phyloP scores from a whole-genome alignment of 2,113 vertebrate species.

The Phaethornis superciliosus region DNA sequence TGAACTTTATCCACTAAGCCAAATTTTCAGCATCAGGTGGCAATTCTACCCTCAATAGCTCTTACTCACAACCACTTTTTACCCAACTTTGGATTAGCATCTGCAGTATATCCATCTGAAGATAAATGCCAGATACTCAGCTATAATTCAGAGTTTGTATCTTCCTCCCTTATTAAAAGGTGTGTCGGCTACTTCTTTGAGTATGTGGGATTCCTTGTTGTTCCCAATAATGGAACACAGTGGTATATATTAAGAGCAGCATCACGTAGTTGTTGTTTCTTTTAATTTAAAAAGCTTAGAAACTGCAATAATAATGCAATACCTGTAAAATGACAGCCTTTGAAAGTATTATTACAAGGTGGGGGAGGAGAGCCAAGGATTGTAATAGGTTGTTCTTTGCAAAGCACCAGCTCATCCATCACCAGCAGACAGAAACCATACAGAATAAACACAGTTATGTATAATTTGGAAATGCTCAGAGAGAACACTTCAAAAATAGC shows the following conservation, averaged over 20 bases:
- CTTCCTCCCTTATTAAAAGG: background rate
- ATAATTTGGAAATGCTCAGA: background rate
- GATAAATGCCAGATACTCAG: background rate
- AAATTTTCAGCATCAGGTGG: background rate
- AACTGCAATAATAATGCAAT: background rate
- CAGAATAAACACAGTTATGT: fast-evolving
- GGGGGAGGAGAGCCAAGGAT: background rate
- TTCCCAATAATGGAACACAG: background rate
- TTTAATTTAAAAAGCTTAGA: background rate
- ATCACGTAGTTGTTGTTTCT: background rate
- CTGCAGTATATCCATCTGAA: background rate
- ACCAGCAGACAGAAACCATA: background rate
- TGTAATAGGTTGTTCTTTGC: background rate
- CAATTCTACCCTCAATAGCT: background rate
- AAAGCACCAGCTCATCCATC: background rate
- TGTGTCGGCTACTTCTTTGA: too few relatives aligned
- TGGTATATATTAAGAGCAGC: background rate
- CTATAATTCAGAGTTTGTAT: background rate
- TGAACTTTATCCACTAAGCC: background rate
- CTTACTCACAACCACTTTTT: background rate
- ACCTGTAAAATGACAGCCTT: background rate
- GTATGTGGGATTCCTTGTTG: background rate
- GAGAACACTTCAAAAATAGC: background rate
- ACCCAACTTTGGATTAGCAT: background rate
- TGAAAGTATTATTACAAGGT: background rate